A percentile compares a stretch with the other conserved stretches of the same genome.
phyloP scores from a whole-genome alignment of 2,888 invertebrate genomes.

The Prionchulus punctatus region DNA sequence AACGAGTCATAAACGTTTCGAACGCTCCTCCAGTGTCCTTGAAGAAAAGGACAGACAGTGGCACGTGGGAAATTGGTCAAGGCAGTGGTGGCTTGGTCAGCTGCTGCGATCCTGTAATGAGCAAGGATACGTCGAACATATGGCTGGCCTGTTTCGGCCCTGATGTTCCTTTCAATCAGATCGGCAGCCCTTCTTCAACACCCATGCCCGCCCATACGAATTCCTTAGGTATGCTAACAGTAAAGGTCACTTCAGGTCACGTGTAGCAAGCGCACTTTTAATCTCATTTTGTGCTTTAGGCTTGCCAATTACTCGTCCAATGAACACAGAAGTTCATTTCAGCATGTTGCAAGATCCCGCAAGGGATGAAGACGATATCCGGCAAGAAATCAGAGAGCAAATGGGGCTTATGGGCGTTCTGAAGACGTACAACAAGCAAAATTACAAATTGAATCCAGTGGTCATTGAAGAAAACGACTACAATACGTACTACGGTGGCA shows the following conservation, averaged over 20 bases:
- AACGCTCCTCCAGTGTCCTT: slow-evolving; percentile 31
- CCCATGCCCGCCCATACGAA: slow-evolving; percentile 5
- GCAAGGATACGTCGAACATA: slow-evolving; percentile 23
- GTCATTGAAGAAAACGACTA: slow-evolving; percentile 27
- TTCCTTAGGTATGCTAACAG: slow-evolving; percentile 23
- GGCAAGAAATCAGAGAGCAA: not conserved
- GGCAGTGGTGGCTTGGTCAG: slow-evolving; percentile 26
- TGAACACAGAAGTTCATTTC: not conserved
- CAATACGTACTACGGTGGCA: slow-evolving; percentile 24
- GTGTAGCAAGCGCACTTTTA: slow-evolving; percentile 10
- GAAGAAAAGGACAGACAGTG: slow-evolving; percentile 21
- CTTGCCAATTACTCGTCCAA: not conserved
- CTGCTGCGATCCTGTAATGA: slow-evolving; percentile 32
- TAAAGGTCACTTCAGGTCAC: slow-evolving; percentile 26
- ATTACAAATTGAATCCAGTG: slow-evolving; percentile 30
- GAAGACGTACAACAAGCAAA: slow-evolving; percentile 25
- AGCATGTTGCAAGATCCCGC: slow-evolving; percentile 1
- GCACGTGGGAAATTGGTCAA: slow-evolving; percentile 28
- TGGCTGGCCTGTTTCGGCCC: slow-evolving; percentile 30
- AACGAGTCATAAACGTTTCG: slow-evolving; percentile 31
- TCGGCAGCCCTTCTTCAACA: not conserved
- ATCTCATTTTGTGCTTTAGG: not conserved
- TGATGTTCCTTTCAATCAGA: not conserved
- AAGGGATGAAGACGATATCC: not conserved
- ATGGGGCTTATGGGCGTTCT: slow-evolving; percentile 27